Base-by-base conservation (phyloP, 2,797 vertebrate species). In the Pogonophryne albipinna region DNA sequence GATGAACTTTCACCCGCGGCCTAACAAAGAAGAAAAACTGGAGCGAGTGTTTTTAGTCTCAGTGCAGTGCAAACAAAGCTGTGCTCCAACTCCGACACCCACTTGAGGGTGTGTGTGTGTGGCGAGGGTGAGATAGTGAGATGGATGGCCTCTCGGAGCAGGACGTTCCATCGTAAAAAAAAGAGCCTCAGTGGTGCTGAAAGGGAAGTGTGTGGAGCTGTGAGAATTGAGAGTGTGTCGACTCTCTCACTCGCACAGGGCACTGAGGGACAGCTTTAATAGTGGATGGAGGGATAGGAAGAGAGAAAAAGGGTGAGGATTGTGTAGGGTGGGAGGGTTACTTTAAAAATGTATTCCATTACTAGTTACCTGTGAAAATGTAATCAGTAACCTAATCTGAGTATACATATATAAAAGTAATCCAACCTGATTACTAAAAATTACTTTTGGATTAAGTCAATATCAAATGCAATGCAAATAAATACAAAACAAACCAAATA, bases 1-100 rank as follows among this genome's bases (percentile, higher is more conserved):
- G 13, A 8, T 88, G 90, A 92, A 84, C 91, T 87, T 68, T 92
- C 71, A 84, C 85, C 91, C 66, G 38, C 1, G 27, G 38, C 20
- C 81, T 59, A 61, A 89, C 87, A 89, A 85, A 74, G 66, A 65
- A 52, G 72, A 38, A 49, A 58, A 78, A 82, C 52, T 59, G 69
- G 59, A 10, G 76, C 47, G 74, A 73, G 70, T 70, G 74, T 79
- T 52, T 83, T 75, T 42, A 60, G 75, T 76, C 51, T 85, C 44
- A 49, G 34, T 50, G 76, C 64, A 46, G 66, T 47, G 42, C 84
- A 91, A 88, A 91, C 89, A 90, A 69, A 75, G 65, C 59, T 60
- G 19, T 27, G 73, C 62, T 73, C 50, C 56, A 42, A 6, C 20
- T 20, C 61, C 74, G 55, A 61, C 55, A 17, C 2, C 41, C 66